Evolutionary conservation across 2,888 invertebrate species (phyloP), one percentile per base, ranked within the genome.

Genomic region (Hypselothyrea guttata): DNA sequence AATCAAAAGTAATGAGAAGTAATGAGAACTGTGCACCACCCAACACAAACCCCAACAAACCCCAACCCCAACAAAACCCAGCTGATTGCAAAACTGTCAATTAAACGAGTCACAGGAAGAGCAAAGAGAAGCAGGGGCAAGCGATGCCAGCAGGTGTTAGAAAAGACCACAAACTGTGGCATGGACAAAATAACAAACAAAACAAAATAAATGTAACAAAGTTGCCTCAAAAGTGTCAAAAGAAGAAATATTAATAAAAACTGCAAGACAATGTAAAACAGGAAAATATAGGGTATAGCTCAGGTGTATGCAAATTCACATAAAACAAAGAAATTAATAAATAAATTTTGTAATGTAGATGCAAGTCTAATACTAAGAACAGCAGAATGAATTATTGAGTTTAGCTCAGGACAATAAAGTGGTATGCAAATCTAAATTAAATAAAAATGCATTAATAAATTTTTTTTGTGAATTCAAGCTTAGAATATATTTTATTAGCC

Each of bases 61-160:
- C 22, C 5, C 55, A 31, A 52, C 18, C 16, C 37, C 42, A 30
- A 38, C 46, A 44, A 28, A 18, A 31, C 37, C 45, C 48, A 60
- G 46, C 53, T 49, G 55, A 61, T 61, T 48, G 66, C 57, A 40
- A 41, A 52, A 60, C 72, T 62, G 62, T 57, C 68, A 76, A 63
- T 70, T 66, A 72, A 59, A 46, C 46, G 48, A 34, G n/a, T 3
- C 22, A 34, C 15, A 22, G 33, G 4, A 2, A 12, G 30, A n/a
- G 12, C 9, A 11, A 13, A 27, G 44, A 1, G 3, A n/a, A 28
- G n/a, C 1, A n/a, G 7, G 8, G 3, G 8, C 7, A 4, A 1
- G 18, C 9, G 11, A 16, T 12, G 33, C 38, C 54, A 54, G 47
- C 53, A 54, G 53, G 47, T 54, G 47, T 46, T 46, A 41, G 15